Conservation (phyloP, 2,797 vertebrate species). For the Coccyzus lansbergi region DNA sequence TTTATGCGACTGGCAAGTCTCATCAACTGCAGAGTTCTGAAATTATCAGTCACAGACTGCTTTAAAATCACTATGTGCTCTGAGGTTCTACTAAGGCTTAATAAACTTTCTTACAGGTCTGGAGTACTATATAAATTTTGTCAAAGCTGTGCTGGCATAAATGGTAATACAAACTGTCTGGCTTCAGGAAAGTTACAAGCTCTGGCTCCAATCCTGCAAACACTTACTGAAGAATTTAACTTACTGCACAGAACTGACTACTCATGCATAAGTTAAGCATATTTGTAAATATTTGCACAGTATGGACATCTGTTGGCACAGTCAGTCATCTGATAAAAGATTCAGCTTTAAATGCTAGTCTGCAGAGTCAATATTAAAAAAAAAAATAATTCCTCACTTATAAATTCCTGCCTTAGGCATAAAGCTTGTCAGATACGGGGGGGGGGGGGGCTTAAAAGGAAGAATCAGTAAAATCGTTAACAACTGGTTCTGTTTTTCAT, state of each 20-base stretch:
- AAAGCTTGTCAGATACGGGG: background rate
- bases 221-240: slow-evolving; percentile 55
- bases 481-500: background rate
- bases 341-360: slow-evolving; percentile 20
- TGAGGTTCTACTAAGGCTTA: slow-evolving; percentile 29
- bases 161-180: slow-evolving; percentile 61
- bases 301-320: slow-evolving; percentile 59
- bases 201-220: slow-evolving; percentile 65
- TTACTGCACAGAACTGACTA: slow-evolving; percentile 43
- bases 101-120: slow-evolving; percentile 61
- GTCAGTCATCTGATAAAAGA: slow-evolving; percentile 26
- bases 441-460: background rate
- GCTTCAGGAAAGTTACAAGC: slow-evolving; percentile 62
- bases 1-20: background rate
- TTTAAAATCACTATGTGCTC: background rate
- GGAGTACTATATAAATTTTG: slow-evolving; percentile 57
- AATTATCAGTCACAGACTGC: background rate
- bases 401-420: background rate
- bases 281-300: slow-evolving; percentile 71
- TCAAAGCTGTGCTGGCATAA: slow-evolving; percentile 55
- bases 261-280: slow-evolving; percentile 52
- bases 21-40: background rate
- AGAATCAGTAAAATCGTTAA: background rate
- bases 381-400: background rate
- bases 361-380: background rate